phyloP scores from a whole-genome alignment of 2,888 invertebrate genomes.

The Drosophila meridiana region DNA sequence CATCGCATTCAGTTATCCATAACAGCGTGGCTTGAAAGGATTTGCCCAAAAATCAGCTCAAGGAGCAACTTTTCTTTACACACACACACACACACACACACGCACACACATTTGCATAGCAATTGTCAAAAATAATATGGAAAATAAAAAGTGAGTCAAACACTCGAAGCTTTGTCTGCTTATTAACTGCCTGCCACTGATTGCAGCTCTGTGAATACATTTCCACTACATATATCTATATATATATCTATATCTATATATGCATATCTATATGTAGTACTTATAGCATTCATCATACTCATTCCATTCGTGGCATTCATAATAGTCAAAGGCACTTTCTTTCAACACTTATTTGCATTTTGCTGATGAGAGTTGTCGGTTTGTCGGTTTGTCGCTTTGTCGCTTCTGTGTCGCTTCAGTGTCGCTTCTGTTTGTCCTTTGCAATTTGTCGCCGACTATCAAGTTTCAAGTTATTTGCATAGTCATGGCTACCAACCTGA shows the following conservation, averaged over 20 bases:
- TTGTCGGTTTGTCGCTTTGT: constrained; percentile 20
- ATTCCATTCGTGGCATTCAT: constrained; percentile 26
- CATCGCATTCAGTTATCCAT: constrained; percentile 55
- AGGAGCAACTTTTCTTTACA: constrained; percentile 35
- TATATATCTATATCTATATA: not conserved
- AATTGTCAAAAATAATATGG: constrained; percentile 36
- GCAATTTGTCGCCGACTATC: constrained; percentile 58
- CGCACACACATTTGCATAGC: constrained; percentile 59
- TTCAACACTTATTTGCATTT: constrained; percentile 66
- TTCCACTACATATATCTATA: not conserved
- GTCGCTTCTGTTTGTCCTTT: constrained; percentile 37
- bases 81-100: constrained; percentile 1
- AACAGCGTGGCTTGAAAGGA: constrained; percentile 53
- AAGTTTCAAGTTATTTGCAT: constrained; percentile 70
- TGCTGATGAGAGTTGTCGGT: constrained; percentile 48
- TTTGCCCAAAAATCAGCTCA: constrained; percentile 38
- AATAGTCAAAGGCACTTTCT: constrained; percentile 38
- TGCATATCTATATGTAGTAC: not conserved
- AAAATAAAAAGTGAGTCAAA: constrained; percentile 29
- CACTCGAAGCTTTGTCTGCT: constrained; percentile 41
- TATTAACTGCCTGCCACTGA: constrained; percentile 28
- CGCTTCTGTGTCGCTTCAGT: constrained; percentile 12
- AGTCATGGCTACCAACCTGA: constrained; percentile 66
- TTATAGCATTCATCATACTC: constrained; percentile 16
- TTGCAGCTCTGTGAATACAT: constrained; percentile 28